Base-by-base conservation (phyloP, 1,140 invertebrate species). In the Galendromus occidentalis region DNA sequence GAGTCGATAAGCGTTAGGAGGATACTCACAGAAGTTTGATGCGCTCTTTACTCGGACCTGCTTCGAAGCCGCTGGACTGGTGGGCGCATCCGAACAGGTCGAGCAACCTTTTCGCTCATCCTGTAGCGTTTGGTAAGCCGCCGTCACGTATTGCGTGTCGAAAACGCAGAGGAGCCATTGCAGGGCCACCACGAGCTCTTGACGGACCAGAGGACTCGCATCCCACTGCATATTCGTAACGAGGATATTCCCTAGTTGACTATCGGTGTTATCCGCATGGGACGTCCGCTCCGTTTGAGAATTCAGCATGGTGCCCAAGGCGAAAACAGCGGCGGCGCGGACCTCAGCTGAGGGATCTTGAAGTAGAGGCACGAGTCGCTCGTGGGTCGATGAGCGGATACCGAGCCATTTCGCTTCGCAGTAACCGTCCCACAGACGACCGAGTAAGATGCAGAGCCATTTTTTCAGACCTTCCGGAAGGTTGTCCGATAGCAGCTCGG, bases 331-430 rank as follows among this genome's bases (percentile, higher is more conserved):
- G 7, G 90, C 85, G 20, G 90, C 88, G 65, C 92, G 79, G 28
- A 95, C 87, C 80, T 95, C 90, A 28, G 91, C 87, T 42, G 85
- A 82, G 33, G 82, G 78, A 78, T 94, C 88, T 65, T 81, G 77
- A 7, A 95, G 77, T 55, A 94, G 78, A 39, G 76, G 81, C 70
- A 84, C 88, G 1, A 96, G 79, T 78, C 96, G 95, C 75, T 97
- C 93, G 77, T 95, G 91, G 7, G 93, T 92, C 68, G 85, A 84
- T 74, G 96, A 91, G n/a, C 94, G 79, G 14, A 91, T 92, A 9
- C 91, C 93, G 59, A 87, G 90, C 92, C 93, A 96, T 66, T 91
- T 81, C 22, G 93, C 92, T 73, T 85, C 85, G 72, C 93, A 88
- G 75, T 86, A 94, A 72, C 89, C 85, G 67, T 86, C 84, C 95